These are phyloP conservation scores for Heliconius congener DNA, from an alignment of 1,140 invertebrate genomes.

Conservation along the genomic window DNA sequence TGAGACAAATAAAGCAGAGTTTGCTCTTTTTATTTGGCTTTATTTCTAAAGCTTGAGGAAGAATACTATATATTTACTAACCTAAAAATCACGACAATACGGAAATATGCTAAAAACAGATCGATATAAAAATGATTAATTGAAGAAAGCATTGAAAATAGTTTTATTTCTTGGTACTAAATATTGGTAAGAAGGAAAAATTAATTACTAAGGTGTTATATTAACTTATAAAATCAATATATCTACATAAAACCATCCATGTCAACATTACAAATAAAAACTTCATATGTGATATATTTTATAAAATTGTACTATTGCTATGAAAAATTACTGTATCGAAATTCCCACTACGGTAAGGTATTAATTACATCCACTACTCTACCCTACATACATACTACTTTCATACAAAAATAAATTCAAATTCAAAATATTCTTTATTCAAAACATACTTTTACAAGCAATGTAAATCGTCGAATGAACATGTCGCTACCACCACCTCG, in stretches of 20 bases:
- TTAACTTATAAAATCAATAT: neutral
- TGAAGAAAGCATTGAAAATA: too few relatives aligned
- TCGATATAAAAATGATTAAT: neutral
- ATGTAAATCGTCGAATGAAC: too few relatives aligned
- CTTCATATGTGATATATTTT: neutral
- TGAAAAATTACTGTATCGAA: conserved; percentile 2
- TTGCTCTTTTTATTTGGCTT: conserved; percentile 57
- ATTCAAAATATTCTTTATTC: too few relatives aligned
- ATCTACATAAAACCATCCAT: neutral
- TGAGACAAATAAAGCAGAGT: conserved; percentile 50
- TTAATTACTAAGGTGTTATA: too few relatives aligned
- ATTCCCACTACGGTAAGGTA: conserved; percentile 7
- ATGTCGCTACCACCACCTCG: too few relatives aligned
- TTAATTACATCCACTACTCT: conserved; percentile 10
- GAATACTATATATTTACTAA: neutral
- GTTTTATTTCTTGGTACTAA: neutral
- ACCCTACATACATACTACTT: too few relatives aligned
- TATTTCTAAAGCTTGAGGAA: conserved; percentile 25
- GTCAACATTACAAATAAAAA: neutral
- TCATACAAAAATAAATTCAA: neutral
- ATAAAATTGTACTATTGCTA: neutral
- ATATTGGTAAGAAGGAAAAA: neutral
- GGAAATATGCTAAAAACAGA: neutral
- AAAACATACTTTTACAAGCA: too few relatives aligned
- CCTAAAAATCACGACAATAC: neutral